These are phyloP conservation scores for Tipula confusa DNA, from an alignment of 2,888 invertebrate species.

Conservation along the genomic window DNA sequence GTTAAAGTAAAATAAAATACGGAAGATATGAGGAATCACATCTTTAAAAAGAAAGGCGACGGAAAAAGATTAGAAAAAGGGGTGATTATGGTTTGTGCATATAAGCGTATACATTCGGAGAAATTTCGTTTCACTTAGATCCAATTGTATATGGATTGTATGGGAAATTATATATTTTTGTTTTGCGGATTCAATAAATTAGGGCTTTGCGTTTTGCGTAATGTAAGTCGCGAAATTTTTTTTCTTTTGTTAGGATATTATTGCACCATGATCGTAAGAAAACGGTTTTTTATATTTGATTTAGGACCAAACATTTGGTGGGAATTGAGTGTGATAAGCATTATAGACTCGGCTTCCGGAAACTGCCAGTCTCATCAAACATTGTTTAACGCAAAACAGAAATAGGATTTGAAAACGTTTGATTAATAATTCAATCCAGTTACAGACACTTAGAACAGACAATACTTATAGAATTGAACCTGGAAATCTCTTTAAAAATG, in stretches of 20 bases:
- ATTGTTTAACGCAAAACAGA: no score
- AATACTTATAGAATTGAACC: no score
- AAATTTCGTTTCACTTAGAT: not conserved
- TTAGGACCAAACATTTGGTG: no score
- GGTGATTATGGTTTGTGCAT: not conserved
- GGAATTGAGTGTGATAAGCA: no score
- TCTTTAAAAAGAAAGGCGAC: not conserved
- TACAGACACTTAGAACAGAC: no score
- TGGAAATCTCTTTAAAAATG: no score
- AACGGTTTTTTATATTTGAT: not conserved
- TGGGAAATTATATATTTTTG: constrained; percentile 8
- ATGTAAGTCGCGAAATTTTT: not conserved
- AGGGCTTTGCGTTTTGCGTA: constrained; percentile 12
- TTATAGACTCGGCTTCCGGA: no score
- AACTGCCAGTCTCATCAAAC: no score
- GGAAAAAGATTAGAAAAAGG: not conserved
- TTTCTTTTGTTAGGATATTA: not conserved
- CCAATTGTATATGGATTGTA: not conserved
- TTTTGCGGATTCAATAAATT: not conserved
- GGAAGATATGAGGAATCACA: not conserved
- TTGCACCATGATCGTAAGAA: not conserved
- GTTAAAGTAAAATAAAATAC: not conserved
- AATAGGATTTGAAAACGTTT: no score
- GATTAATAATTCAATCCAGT: no score
- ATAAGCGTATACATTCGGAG: not conserved